Percentiles rank a stretch among this genome's conserved stretches.
phyloP scores from a whole-genome alignment of 1,140 invertebrate genomes.

The Trichogramma pretiosum region DNA sequence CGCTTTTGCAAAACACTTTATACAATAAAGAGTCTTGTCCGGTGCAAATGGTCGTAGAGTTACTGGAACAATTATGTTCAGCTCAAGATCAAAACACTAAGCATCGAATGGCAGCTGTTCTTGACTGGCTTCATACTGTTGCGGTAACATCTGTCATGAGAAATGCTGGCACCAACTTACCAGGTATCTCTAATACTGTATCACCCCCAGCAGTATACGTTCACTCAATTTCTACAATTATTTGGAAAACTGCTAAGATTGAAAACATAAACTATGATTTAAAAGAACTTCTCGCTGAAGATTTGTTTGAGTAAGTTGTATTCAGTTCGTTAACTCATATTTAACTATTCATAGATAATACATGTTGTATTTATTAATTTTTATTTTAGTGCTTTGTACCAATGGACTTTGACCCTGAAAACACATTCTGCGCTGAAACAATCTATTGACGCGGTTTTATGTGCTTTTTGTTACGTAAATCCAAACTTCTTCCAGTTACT shows the following conservation, averaged over 20 bases:
- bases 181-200: slow-evolving; percentile 16
- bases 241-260: slow-evolving; percentile 68
- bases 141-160: slow-evolving; percentile 36
- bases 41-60: slow-evolving; percentile 67
- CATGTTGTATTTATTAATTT: slow-evolving; percentile 10
- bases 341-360: not conserved
- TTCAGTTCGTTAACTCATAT: not conserved
- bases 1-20: slow-evolving; percentile 32
- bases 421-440: slow-evolving; percentile 65
- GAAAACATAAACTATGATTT: slow-evolving; percentile 52
- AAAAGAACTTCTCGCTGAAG: slow-evolving; percentile 54
- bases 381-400: slow-evolving; percentile 53
- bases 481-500: slow-evolving; percentile 67
- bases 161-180: slow-evolving; percentile 20
- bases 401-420: slow-evolving; percentile 63
- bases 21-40: slow-evolving; percentile 40
- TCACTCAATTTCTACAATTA: slow-evolving; percentile 66
- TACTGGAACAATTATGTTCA: slow-evolving; percentile 68
- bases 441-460: slow-evolving; percentile 69
- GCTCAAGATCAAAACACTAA: slow-evolving; percentile 43
- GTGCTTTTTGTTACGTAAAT: slow-evolving; percentile 73
- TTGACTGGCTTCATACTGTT: slow-evolving; percentile 54
- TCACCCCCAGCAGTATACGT: slow-evolving; percentile 51
- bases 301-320: slow-evolving; percentile 54
- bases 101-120: slow-evolving; percentile 48